These are phyloP conservation scores for Phthorimaea operculella DNA, from an alignment of 1,140 invertebrate genomes.

Conservation along the genomic window DNA sequence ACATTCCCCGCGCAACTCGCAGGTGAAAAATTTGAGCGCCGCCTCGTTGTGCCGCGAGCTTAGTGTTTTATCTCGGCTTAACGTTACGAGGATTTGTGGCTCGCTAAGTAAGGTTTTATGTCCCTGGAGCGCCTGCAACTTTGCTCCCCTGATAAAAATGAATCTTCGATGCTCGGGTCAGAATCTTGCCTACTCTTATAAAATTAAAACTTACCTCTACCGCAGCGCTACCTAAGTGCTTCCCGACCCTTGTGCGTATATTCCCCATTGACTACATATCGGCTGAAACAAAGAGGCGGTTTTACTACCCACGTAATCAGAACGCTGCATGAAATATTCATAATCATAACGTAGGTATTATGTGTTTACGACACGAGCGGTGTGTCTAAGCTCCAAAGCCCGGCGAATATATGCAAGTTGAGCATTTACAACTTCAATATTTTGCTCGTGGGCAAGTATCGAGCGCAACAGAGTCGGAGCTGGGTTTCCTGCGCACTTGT, in stretches of 20 bases:
- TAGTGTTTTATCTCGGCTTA: conserved; percentile 66
- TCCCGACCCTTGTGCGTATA: not conserved
- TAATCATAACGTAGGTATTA: not conserved
- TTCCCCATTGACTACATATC: not conserved
- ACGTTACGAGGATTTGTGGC: conserved; percentile 67
- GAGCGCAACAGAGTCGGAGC: conserved; percentile 21
- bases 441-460: conserved; percentile 13
- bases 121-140: conserved; percentile 54
- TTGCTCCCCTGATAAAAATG: conserved; percentile 59
- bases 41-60: conserved; percentile 49
- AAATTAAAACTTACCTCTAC: conserved; percentile 9
- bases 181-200: conserved; percentile 23
- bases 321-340: not conserved
- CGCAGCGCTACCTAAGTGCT: not conserved
- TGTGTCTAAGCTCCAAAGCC: not conserved
- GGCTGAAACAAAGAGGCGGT: not conserved
- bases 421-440: conserved; percentile 8
- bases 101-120: conserved; percentile 67
- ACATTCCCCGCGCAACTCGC: conserved; percentile 42
- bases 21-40: conserved; percentile 62
- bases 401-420: not conserved
- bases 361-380: not conserved
- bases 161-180: conserved; percentile 38
- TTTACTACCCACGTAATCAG: conserved; percentile 1
- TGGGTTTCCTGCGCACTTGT: conserved; percentile 28